These are phyloP conservation scores for Heliconius himera DNA, from an alignment of 1,140 invertebrate genomes.

Conservation along the genomic window DNA sequence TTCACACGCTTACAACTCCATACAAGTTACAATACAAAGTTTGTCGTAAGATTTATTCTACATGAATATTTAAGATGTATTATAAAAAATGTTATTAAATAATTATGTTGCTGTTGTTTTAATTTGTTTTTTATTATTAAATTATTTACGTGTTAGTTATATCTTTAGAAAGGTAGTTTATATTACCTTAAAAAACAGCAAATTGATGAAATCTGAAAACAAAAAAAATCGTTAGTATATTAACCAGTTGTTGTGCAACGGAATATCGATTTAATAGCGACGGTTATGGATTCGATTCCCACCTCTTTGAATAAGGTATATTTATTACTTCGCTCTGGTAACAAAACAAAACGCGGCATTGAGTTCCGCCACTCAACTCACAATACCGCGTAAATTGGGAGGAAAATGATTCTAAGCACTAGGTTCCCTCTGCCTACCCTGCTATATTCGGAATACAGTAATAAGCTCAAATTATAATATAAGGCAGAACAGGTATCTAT, in stretches of 20 bases:
- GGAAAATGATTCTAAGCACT: too few species aligned
- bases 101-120: not conserved
- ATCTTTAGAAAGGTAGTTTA: too few species aligned
- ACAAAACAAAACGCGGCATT: too few species aligned
- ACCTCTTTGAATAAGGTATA: too few species aligned
- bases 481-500: not conserved
- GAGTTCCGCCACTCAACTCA: too few species aligned
- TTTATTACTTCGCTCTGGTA: too few species aligned
- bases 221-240: constrained; percentile 10
- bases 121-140: not conserved
- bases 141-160: not conserved
- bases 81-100: not conserved
- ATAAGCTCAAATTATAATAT: too few species aligned
- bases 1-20: not conserved
- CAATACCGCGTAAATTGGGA: too few species aligned
- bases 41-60: not conserved
- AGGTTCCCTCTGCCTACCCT: too few species aligned
- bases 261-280: too few species aligned
- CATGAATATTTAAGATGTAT: not conserved
- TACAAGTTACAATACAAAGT: not conserved
- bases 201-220: constrained; percentile 27
- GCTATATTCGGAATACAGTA: too few species aligned
- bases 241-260: not conserved
- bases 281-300: too few species aligned
- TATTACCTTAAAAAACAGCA: constrained; percentile 19